A percentile compares a stretch with the other conserved stretches of the same genome.
Conservation (phyloP, 1,140 invertebrate genomes). For the Nylanderia fulva region DNA sequence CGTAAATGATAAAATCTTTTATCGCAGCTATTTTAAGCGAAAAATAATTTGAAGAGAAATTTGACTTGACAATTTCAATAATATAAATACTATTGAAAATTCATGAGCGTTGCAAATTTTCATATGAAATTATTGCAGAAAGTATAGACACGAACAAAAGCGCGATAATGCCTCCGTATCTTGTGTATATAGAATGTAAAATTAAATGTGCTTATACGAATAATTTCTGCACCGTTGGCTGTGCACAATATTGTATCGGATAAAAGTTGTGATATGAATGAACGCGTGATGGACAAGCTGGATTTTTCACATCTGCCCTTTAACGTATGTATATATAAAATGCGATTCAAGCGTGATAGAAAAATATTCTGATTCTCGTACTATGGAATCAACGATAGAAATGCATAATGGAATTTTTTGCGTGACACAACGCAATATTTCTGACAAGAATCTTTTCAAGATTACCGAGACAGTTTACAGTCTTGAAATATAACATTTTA, state of each 20-base stretch:
- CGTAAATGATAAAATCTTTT: constrained; percentile 30
- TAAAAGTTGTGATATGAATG: constrained; percentile 46
- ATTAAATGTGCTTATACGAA: constrained; percentile 42
- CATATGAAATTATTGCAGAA: constrained; percentile 3
- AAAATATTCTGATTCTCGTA: constrained; percentile 1
- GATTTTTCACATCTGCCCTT: constrained; percentile 32
- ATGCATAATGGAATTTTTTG: neutral
- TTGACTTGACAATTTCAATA: constrained; percentile 21
- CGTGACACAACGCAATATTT: neutral
- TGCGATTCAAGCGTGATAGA: neutral
- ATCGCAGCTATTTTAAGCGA: constrained; percentile 1
- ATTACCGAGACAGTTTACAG: neutral
- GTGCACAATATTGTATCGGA: constrained; percentile 35
- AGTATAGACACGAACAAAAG: neutral
- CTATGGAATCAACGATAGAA: neutral
- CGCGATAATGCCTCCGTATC: neutral
- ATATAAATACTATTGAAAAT: constrained; percentile 25
- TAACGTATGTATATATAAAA: constrained; percentile 16
- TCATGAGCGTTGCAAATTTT: neutral
- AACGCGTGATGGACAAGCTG: constrained; percentile 44
- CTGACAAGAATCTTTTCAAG: neutral
- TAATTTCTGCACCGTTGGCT: constrained; percentile 33
- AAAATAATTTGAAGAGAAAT: constrained; percentile 14
- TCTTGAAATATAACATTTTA: neutral
- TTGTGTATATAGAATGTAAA: neutral